A percentile compares a stretch with the other conserved stretches of the same genome.
Evolutionary conservation across 2,113 vertebrate genomes (phyloP).

Genomic region (Python bivittatus): DNA sequence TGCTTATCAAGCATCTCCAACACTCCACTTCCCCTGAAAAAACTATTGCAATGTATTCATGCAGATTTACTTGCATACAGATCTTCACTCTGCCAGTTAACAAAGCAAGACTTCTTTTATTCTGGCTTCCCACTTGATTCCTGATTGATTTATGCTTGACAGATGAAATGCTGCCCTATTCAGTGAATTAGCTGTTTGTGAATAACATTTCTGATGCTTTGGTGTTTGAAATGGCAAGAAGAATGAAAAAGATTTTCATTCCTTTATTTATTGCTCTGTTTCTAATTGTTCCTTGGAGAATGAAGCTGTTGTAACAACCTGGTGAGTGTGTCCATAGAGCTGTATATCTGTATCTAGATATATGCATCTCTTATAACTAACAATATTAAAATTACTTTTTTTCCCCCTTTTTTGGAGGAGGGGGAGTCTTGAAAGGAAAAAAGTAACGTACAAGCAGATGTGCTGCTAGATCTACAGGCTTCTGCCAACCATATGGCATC

Average conservation of each 20-base stretch:
- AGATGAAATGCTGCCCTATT: slow-evolving; percentile 59
- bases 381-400: slow-evolving; percentile 65
- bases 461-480: slow-evolving; percentile 99
- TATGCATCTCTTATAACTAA: slow-evolving; percentile 49
- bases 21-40: slow-evolving; percentile 34
- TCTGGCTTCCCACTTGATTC: slow-evolving; percentile 56
- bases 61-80: slow-evolving; percentile 75
- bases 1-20: slow-evolving; percentile 60
- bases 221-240: slow-evolving; percentile 65
- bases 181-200: slow-evolving; percentile 44
- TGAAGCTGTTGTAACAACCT: slow-evolving; percentile 17
- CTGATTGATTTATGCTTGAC: slow-evolving; percentile 65
- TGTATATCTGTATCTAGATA: slow-evolving; percentile 39
- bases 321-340: not conserved
- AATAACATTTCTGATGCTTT: slow-evolving; percentile 58
- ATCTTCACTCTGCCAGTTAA: slow-evolving; percentile 66
- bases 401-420: slow-evolving; percentile 68
- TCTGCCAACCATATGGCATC: slow-evolving; percentile 98
- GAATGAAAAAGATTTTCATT: slow-evolving; percentile 65
- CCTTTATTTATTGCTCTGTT: slow-evolving; percentile 64
- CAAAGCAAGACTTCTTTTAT: slow-evolving; percentile 69
- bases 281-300: slow-evolving; percentile 52
- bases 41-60: slow-evolving; percentile 63
- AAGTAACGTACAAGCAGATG: slow-evolving; percentile 97
- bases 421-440: slow-evolving; percentile 81